Base-by-base conservation (phyloP, 2,113 vertebrate genomes). In the Corvus cornix region DNA sequence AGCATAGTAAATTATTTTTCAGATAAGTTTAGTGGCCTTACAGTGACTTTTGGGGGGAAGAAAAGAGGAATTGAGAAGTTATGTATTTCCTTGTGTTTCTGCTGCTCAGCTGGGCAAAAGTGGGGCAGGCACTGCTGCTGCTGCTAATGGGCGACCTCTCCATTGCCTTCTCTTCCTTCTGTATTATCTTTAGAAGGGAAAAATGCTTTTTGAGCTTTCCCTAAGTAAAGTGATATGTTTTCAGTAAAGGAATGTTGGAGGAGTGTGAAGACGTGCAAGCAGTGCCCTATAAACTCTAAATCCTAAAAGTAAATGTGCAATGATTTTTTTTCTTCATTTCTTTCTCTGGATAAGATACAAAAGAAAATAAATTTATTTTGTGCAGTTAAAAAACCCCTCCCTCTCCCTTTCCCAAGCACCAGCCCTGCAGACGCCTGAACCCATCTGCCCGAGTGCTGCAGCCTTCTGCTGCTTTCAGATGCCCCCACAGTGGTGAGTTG, bases 401-500 rank as follows among this genome's bases (percentile, higher is more conserved):
- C 16, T 48, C 21, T 48, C 16, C 39, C 33, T 43, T 66, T 62
- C 24, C 35, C 39, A 30, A 6, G 12, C 39, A 18, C 37, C 23
- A 67, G 46, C 26, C 22, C 56, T 60, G 37, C 4, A 2, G 56
- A 56, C 0, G 1, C 56, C n/a, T 9, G 30, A 72, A n/a, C 27
- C 16, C n/a, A 16, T 1, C 7, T 48, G 9, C 6, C 51, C 1
- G 48, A 49, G 31, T 2, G 14, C 76, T 69, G n/a, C 51, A 89
- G 55, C 44, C 39, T 35, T 33, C 66, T 43, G 16, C 73, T 49
- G 7, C 35, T 41, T 31, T 15, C 66, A 21, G n/a, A 5, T 31
- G 6, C 4, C 9, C 13, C 46, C 5, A 0, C 6, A 13, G n/a
- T 0, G 2, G 39, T 3, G 21, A 48, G 21, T 5, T 6, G 22